A percentile compares a stretch with the other conserved stretches of the same genome.
Conservation (phyloP, 2,113 vertebrate species). For the Dicentrarchus labrax region DNA sequence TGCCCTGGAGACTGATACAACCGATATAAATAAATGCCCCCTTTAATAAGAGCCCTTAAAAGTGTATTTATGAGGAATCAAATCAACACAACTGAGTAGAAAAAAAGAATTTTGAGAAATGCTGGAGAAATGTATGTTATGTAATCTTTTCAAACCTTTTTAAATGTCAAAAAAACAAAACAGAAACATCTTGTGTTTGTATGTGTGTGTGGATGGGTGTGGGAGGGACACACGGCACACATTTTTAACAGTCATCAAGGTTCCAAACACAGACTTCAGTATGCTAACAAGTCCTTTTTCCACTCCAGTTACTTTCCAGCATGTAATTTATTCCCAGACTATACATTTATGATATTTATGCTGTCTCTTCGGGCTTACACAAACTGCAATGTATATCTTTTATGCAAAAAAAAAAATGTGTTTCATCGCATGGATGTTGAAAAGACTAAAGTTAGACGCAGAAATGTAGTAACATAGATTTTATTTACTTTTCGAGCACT, state of each 20-base stretch:
- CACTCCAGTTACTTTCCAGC: slow-evolving; percentile 75
- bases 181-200: background rate
- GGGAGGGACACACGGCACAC: background rate
- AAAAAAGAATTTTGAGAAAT: slow-evolving; percentile 4
- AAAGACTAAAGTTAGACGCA: slow-evolving; percentile 29
- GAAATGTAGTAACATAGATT: slow-evolving; percentile 69
- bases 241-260: slow-evolving; percentile 13
- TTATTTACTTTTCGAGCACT: slow-evolving; percentile 77
- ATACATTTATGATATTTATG: slow-evolving; percentile 76
- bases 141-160: slow-evolving; percentile 12
- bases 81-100: background rate
- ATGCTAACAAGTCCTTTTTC: slow-evolving; percentile 69
- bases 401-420: slow-evolving; percentile 13
- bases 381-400: slow-evolving; percentile 23
- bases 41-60: slow-evolving; percentile 11
- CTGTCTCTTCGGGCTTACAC: slow-evolving; percentile 46
- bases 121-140: background rate
- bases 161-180: background rate
- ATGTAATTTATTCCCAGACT: slow-evolving; percentile 85
- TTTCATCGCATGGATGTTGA: background rate
- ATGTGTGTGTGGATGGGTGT: background rate
- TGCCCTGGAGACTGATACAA: slow-evolving; percentile 23
- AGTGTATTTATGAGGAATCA: slow-evolving; percentile 11
- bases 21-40: slow-evolving; percentile 46
- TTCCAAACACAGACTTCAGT: slow-evolving; percentile 48